Evolutionary conservation across 92 coral and sea anemone genomes (phyloP).

Genomic region (Parazoanthus atlanticus): DNA sequence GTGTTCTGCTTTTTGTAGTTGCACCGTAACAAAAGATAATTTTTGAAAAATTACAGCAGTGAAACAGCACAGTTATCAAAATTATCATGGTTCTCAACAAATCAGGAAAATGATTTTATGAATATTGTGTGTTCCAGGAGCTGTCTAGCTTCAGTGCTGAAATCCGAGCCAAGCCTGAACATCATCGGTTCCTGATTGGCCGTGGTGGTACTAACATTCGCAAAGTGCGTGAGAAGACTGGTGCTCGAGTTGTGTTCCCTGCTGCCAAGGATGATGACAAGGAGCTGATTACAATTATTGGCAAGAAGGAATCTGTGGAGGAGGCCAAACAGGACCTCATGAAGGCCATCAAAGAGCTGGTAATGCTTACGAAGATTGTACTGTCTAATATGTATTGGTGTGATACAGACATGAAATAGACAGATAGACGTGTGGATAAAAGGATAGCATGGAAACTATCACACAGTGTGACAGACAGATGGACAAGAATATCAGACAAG

Average conservation of each 20-base stretch:
- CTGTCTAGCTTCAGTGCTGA: constrained; percentile 86
- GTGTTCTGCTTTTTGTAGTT: no score
- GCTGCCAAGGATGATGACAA: constrained; percentile 91
- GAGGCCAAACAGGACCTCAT: constrained; percentile 91
- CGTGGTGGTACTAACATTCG: constrained; percentile 95
- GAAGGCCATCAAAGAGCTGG: constrained; percentile 95
- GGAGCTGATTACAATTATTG: constrained; percentile 94
- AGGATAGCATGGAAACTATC: background rate
- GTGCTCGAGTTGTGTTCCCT: constrained; percentile 96
- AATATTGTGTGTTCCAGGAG: constrained; percentile 64
- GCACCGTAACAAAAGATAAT: no score
- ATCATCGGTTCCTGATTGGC: constrained; percentile 97
- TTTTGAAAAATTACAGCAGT: background rate
- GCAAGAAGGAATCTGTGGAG: constrained; percentile 90
- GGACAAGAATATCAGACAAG: background rate
- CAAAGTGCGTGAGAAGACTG: constrained; percentile 98
- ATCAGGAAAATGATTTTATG: background rate
- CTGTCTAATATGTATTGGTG: no score
- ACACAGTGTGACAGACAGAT: background rate
- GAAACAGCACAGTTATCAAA: no score
- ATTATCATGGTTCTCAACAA: no score
- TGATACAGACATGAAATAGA: background rate
- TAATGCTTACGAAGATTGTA: constrained; percentile 21
- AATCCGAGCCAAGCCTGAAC: constrained; percentile 94
- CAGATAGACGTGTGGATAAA: background rate